These are phyloP conservation scores for Ictalurus punctatus DNA, from an alignment of 2,113 vertebrate species.

Conservation along the genomic window DNA sequence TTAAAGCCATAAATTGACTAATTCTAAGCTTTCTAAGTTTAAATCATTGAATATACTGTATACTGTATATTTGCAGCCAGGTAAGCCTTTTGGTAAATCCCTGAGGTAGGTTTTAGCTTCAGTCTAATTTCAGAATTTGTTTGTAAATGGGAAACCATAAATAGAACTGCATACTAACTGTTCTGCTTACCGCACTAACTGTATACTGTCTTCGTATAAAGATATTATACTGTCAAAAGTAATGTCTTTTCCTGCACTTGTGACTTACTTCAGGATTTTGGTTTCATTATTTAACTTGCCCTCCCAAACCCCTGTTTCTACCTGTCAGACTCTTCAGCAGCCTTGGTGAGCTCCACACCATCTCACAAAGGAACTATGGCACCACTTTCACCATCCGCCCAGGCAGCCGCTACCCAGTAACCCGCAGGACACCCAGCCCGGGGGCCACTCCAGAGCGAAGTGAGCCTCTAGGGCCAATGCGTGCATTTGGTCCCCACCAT, in stretches of 20 bases:
- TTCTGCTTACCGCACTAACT: constrained; percentile 3
- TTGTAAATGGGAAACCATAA: constrained; percentile 17
- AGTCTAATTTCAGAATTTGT: background rate
- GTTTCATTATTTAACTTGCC: constrained; percentile 19
- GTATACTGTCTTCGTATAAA: background rate
- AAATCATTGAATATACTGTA: background rate
- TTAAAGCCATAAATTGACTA: constrained; percentile 32
- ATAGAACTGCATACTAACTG: constrained; percentile 2
- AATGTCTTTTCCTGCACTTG: constrained; percentile 8
- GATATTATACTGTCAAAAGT: background rate
- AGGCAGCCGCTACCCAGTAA: constrained; percentile 91
- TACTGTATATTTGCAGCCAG: background rate
- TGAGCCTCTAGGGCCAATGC: constrained; percentile 71
- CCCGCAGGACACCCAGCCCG: constrained; percentile 90
- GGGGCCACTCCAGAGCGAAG: constrained; percentile 85
- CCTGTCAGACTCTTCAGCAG: constrained; percentile 94
- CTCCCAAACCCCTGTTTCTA: constrained; percentile 61
- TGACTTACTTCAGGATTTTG: constrained; percentile 1
- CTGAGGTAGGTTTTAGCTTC: constrained; percentile 12
- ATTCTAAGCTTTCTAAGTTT: constrained; percentile 25
- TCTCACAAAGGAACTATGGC: constrained; percentile 91
- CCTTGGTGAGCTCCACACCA: constrained; percentile 94
- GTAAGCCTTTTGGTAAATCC: constrained; percentile 7
- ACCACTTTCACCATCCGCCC: constrained; percentile 92
- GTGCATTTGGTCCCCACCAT: constrained; percentile 53